Conservation (phyloP, 2,888 invertebrate genomes). For the Tigriopus californicus region DNA sequence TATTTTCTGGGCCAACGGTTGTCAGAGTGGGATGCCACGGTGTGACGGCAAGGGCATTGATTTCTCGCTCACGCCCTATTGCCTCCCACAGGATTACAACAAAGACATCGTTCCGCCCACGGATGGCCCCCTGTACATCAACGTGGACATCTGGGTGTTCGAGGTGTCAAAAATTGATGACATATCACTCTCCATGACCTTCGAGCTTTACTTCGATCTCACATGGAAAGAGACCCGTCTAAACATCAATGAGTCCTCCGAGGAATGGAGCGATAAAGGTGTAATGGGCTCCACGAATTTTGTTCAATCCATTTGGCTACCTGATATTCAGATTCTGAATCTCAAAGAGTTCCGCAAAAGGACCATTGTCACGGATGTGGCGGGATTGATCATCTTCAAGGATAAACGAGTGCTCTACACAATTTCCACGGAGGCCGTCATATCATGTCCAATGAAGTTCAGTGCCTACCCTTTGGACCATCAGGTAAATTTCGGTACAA, state of each 20-base stretch:
- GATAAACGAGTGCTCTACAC: slow-evolving; percentile 14
- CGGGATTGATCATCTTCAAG: slow-evolving; percentile 15
- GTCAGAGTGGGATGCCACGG: background rate
- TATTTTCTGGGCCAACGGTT: background rate
- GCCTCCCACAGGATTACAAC: slow-evolving; percentile 14
- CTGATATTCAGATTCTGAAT: slow-evolving; percentile 9
- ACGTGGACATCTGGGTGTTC: slow-evolving; percentile 15
- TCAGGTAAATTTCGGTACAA: slow-evolving; percentile 9
- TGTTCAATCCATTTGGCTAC: slow-evolving; percentile 11
- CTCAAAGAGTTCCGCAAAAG: slow-evolving; percentile 14
- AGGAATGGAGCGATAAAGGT: slow-evolving; percentile 8
- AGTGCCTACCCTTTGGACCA: slow-evolving; percentile 15
- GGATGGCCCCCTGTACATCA: slow-evolving; percentile 8
- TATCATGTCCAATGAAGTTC: slow-evolving; percentile 16
- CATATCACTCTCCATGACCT: slow-evolving; percentile 14
- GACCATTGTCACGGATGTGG: slow-evolving; percentile 14
- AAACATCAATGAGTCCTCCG: slow-evolving; percentile 7
- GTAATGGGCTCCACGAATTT: slow-evolving; percentile 15
- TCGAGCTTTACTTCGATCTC: slow-evolving; percentile 15
- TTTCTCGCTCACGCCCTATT: slow-evolving; percentile 6
- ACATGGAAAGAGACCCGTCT: slow-evolving; percentile 13
- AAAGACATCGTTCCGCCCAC: slow-evolving; percentile 14
- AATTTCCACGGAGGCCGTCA: slow-evolving; percentile 12
- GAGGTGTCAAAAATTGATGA: slow-evolving; percentile 15
- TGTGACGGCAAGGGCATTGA: slow-evolving; percentile 1